phyloP scores from a whole-genome alignment of 1,140 invertebrate genomes.

The Macrobrachium nipponense region DNA sequence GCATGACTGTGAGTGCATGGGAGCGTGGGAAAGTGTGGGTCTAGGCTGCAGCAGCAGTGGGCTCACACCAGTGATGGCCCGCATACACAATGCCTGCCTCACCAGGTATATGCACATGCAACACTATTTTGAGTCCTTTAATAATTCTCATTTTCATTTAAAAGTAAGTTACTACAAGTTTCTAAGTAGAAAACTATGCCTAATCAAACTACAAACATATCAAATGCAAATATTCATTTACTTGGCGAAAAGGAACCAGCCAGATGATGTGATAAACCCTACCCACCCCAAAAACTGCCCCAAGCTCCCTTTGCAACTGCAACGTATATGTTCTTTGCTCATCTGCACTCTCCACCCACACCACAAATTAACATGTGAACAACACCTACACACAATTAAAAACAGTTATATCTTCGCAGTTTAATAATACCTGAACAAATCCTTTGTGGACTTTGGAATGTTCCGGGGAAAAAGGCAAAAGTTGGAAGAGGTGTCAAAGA shows the following conservation, averaged over 20 bases:
- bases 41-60: background rate
- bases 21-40: constrained; percentile 50
- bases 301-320: constrained; percentile 34
- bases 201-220: too few relatives aligned
- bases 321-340: constrained; percentile 40
- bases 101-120: too few relatives aligned
- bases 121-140: too few relatives aligned
- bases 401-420: too few relatives aligned
- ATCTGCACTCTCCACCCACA: background rate
- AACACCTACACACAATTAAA: background rate
- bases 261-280: background rate
- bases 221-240: too few relatives aligned
- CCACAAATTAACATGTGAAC: background rate
- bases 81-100: constrained; percentile 11
- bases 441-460: too few relatives aligned
- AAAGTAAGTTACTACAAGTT: too few relatives aligned
- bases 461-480: background rate
- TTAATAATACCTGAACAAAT: too few relatives aligned
- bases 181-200: too few relatives aligned
- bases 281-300: background rate
- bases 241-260: background rate
- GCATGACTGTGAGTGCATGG: constrained; percentile 47
- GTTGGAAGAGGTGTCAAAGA: background rate
- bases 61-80: background rate
- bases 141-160: too few relatives aligned